Percentiles rank a stretch among this genome's conserved stretches.
These are phyloP conservation scores for Semotilus atromaculatus DNA, from an alignment of 2,797 vertebrate species.

Conservation along the genomic window DNA sequence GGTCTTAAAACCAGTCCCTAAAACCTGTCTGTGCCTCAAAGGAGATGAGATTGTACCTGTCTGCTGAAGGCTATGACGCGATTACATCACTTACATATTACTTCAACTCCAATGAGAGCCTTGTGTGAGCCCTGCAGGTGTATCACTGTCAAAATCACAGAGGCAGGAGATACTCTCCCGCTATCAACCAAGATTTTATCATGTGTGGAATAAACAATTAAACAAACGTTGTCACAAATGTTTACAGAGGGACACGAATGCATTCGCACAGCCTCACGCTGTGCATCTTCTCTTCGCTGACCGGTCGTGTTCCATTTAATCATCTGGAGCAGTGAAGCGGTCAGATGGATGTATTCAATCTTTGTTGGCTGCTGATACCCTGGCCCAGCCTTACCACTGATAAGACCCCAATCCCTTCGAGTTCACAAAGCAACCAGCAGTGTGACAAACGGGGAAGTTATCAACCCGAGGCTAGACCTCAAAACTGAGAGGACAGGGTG, in stretches of 20 bases:
- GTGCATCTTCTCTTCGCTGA: constrained; percentile 43
- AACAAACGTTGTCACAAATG: not conserved
- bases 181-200: constrained; percentile 19
- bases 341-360: constrained; percentile 72
- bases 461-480: constrained; percentile 54
- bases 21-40: constrained; percentile 3
- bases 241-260: not conserved
- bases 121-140: constrained; percentile 22
- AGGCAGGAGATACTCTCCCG: not conserved
- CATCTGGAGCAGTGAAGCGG: constrained; percentile 79
- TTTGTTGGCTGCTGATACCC: constrained; percentile 73
- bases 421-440: constrained; percentile 72
- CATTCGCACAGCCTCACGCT: constrained; percentile 7
- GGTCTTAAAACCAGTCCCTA: not conserved
- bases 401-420: constrained; percentile 73
- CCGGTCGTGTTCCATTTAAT: constrained; percentile 80
- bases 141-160: not conserved
- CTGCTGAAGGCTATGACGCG: not conserved
- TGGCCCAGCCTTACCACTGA: constrained; percentile 73
- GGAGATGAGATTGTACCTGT: constrained; percentile 7
- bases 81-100: constrained; percentile 39
- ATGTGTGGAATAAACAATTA: constrained; percentile 32
- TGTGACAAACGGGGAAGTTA: constrained; percentile 72
- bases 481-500: constrained; percentile 7
- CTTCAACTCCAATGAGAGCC: constrained; percentile 28